Percentiles rank a stretch among this genome's conserved stretches.
Conservation (phyloP, 2,113 vertebrate genomes). For the Lanius collurio region DNA sequence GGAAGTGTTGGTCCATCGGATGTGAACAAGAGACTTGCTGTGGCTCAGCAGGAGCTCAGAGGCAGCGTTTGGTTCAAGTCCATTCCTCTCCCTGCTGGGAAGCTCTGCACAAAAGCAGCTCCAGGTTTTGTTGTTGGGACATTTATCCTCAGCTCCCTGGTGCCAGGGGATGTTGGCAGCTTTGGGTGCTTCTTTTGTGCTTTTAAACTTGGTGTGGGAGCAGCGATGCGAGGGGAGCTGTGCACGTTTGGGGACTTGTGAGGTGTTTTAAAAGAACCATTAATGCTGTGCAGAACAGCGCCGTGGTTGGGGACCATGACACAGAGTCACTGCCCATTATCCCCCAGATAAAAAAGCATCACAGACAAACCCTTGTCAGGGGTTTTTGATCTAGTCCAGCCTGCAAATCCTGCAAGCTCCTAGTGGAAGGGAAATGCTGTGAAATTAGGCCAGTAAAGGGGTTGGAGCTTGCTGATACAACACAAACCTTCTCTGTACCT, state of each 20-base stretch:
- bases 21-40: accelerated
- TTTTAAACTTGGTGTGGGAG: background rate
- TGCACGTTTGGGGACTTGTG: background rate
- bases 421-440: too few species aligned
- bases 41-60: background rate
- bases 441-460: background rate
- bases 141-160: background rate
- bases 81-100: background rate
- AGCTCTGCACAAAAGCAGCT: background rate
- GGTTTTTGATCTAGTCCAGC: background rate
- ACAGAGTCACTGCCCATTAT: background rate
- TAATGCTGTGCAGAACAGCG: background rate
- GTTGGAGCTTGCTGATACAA: background rate
- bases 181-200: background rate
- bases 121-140: background rate
- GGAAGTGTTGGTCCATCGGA: background rate
- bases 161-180: background rate
- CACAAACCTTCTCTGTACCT: background rate
- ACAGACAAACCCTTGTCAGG: too few species aligned
- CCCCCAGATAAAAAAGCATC: background rate
- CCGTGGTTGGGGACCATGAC: background rate
- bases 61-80: accelerated
- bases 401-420: too few species aligned
- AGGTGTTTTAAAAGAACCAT: background rate
- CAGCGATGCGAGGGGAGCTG: background rate